phyloP scores from a whole-genome alignment of 1,140 invertebrate genomes.

The Drosophila paulistorum region DNA sequence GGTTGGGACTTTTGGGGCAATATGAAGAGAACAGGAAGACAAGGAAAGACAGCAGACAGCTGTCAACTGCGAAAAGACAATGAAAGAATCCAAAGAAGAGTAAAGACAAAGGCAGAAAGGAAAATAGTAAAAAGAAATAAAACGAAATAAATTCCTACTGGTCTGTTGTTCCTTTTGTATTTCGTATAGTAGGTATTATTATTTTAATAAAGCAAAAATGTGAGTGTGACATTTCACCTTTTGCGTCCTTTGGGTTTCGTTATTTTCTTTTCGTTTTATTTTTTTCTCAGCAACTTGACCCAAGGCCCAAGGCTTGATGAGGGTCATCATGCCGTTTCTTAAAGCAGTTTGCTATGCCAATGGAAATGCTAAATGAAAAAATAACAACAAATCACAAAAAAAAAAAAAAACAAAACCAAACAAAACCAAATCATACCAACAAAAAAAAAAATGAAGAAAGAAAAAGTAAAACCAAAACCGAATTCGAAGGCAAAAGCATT shows the following conservation, averaged over 20 bases:
- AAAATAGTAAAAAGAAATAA: neutral
- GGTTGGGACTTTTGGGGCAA: neutral
- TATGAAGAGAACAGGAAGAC: neutral
- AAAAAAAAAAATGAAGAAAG: neutral
- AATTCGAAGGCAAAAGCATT: conserved; percentile 66
- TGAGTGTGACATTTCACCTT: conserved; percentile 78
- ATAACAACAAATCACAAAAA: no score
- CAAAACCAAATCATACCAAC: no score
- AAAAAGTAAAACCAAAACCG: conserved; percentile 24
- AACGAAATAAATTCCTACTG: conserved; percentile 29
- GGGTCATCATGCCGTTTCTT: conserved; percentile 48
- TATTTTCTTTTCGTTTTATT: conserved; percentile 24
- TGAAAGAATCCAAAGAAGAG: neutral
- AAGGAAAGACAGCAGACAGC: conserved; percentile 47
- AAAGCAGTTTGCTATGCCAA: conserved; percentile 35
- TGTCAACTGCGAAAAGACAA: conserved; percentile 46
- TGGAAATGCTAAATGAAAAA: conserved; percentile 8
- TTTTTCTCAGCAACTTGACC: conserved; percentile 22
- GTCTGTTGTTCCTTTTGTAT: conserved; percentile 37
- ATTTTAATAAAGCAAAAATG: conserved; percentile 78
- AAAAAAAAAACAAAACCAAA: no score
- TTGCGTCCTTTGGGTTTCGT: conserved; percentile 29
- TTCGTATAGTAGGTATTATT: conserved; percentile 49
- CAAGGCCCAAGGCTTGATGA: conserved; percentile 35
- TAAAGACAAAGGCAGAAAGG: neutral